Evolutionary conservation across 1,140 invertebrate species (phyloP).

Genomic region (Agraylea sexmaculata): DNA sequence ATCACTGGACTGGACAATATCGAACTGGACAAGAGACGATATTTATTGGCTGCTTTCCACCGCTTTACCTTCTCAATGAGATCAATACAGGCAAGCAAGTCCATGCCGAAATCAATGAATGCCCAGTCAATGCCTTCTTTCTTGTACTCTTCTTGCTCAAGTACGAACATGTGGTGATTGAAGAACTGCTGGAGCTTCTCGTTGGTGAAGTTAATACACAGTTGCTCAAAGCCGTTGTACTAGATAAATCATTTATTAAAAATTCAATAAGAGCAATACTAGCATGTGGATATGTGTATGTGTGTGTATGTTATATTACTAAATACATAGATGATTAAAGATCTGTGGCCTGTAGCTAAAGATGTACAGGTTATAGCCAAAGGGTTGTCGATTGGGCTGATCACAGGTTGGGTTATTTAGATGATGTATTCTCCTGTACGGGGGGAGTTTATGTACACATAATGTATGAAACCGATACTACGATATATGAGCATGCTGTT

Average conservation of each 20-base stretch:
- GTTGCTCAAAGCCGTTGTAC: slow-evolving; percentile 97
- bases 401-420: too few relatives aligned
- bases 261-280: not conserved
- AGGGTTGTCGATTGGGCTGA: too few relatives aligned
- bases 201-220: slow-evolving; percentile 98
- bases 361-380: too few relatives aligned
- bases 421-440: too few relatives aligned
- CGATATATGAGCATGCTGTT: not conserved
- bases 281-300: not conserved
- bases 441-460: not conserved
- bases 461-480: not conserved
- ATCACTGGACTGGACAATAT: too few relatives aligned
- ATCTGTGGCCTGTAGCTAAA: not conserved
- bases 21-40: slow-evolving; percentile 13
- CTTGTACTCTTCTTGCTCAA: slow-evolving; percentile 97
- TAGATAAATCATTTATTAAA: slow-evolving; percentile 26
- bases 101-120: slow-evolving; percentile 98
- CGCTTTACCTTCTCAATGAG: slow-evolving; percentile 87
- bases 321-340: not conserved
- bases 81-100: slow-evolving; percentile 92
- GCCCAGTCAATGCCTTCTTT: slow-evolving; percentile 89
- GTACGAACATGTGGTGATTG: slow-evolving; percentile 98
- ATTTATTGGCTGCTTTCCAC: not conserved
- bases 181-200: slow-evolving; percentile 97
- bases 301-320: not conserved